Evolutionary conservation across 2,888 invertebrate species (phyloP).

Genomic region (Troides helena): DNA sequence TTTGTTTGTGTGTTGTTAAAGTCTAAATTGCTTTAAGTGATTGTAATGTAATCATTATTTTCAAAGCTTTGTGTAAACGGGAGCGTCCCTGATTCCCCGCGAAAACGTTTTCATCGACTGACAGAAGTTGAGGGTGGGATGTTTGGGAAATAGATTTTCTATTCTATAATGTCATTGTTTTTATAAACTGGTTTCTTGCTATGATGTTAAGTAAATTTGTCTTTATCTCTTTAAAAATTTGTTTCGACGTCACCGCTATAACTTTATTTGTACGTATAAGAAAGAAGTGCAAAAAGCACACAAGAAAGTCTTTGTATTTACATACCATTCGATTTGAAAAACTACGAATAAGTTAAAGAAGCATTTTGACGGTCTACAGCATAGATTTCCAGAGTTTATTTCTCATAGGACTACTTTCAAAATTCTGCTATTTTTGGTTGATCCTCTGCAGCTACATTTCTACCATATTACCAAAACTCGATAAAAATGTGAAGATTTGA

Average conservation of each 20-base stretch:
- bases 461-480: too few relatives aligned
- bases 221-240: too few relatives aligned
- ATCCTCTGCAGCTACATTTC: too few relatives aligned
- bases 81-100: not conserved
- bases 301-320: too few relatives aligned
- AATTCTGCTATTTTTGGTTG: too few relatives aligned
- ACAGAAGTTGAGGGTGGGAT: not conserved
- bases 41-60: slow-evolving; percentile 22
- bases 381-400: too few relatives aligned
- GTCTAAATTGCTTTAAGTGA: slow-evolving; percentile 5
- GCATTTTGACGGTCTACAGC: too few relatives aligned
- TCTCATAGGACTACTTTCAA: too few relatives aligned
- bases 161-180: slow-evolving; percentile 6
- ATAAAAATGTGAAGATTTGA: too few relatives aligned
- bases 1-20: not conserved
- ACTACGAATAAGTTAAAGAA: too few relatives aligned
- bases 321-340: too few relatives aligned
- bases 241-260: not conserved
- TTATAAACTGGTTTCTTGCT: not conserved
- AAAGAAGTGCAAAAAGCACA: too few relatives aligned
- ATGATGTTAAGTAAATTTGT: not conserved
- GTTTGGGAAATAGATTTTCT: not conserved
- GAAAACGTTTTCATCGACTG: slow-evolving; percentile 12
- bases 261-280: not conserved
- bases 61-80: slow-evolving; percentile 7